phyloP scores from a whole-genome alignment of 2,888 invertebrate species.

The Mongoloraphidia duomilia region DNA sequence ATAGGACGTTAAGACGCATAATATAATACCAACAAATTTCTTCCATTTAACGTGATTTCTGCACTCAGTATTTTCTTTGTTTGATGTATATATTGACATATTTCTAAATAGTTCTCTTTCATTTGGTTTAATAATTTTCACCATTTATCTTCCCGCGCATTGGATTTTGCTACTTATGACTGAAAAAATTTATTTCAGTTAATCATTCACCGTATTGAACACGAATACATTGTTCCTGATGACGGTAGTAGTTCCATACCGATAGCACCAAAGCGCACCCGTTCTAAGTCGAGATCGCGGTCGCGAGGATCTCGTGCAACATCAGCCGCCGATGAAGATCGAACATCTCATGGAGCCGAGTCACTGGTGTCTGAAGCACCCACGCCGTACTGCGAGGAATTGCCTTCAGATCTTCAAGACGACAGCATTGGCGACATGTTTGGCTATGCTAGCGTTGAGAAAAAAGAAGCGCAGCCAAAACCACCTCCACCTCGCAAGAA shows the following conservation, averaged over 20 bases:
- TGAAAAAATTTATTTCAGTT: conserved; percentile 32
- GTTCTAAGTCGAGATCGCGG: conserved; percentile 39
- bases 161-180: neutral
- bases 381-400: conserved; percentile 23
- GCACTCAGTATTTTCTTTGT: neutral
- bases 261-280: conserved; percentile 40
- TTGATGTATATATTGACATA: neutral
- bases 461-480: conserved; percentile 45
- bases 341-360: conserved; percentile 56
- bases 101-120: neutral
- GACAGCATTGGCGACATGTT: conserved; percentile 19
- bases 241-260: conserved; percentile 30
- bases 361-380: conserved; percentile 41
- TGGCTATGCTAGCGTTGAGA: conserved; percentile 69
- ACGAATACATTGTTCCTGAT: conserved; percentile 46
- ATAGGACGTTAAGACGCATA: no score
- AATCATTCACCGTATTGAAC: conserved; percentile 49
- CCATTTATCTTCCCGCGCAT: neutral
- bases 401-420: conserved; percentile 24
- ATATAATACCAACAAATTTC: no score
- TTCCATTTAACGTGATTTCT: no score
- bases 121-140: neutral
- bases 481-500: conserved; percentile 43
- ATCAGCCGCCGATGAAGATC: conserved; percentile 47
- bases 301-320: conserved; percentile 35